These are phyloP conservation scores for Mola mola DNA, from an alignment of 2,113 vertebrate genomes.

Conservation along the genomic window DNA sequence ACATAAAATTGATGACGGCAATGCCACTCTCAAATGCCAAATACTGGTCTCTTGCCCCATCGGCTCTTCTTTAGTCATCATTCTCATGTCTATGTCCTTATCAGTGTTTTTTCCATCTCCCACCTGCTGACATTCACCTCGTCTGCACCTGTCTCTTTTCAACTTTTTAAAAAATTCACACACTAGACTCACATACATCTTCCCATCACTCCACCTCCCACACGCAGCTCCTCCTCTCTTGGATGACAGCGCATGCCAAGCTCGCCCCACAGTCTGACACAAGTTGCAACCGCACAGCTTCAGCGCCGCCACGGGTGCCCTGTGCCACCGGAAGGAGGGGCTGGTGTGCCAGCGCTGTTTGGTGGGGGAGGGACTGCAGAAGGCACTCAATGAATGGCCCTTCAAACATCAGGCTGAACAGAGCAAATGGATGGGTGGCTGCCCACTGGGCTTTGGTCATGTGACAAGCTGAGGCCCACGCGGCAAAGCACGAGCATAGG, in stretches of 20 bases:
- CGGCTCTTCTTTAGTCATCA: conserved; percentile 31
- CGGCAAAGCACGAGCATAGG: neutral
- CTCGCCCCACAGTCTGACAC: conserved; percentile 44
- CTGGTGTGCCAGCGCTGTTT: conserved; percentile 12
- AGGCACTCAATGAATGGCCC: conserved; percentile 13
- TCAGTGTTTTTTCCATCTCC: neutral
- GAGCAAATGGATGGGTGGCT: conserved; percentile 1
- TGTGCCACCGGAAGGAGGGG: conserved; percentile 25
- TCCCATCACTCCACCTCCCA: conserved; percentile 4
- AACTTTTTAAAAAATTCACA: too few species aligned
- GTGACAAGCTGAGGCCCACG: conserved; percentile 2
- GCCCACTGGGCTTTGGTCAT: conserved; percentile 43
- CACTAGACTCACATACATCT: too few species aligned
- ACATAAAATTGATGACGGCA: conserved; percentile 40
- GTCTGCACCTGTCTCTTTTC: conserved; percentile 8
- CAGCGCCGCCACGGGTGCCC: conserved; percentile 22
- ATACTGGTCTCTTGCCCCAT: conserved; percentile 37
- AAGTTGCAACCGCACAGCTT: conserved; percentile 30
- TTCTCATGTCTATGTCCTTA: neutral
- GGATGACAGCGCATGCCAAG: conserved; percentile 10
- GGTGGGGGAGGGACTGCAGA: neutral
- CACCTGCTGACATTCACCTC: conserved; percentile 13
- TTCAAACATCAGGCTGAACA: conserved; percentile 30
- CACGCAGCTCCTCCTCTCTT: conserved; percentile 20
- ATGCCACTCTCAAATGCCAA: conserved; percentile 55